Base-by-base conservation (phyloP, 2,888 invertebrate genomes). In the Electrophaes corylata region DNA sequence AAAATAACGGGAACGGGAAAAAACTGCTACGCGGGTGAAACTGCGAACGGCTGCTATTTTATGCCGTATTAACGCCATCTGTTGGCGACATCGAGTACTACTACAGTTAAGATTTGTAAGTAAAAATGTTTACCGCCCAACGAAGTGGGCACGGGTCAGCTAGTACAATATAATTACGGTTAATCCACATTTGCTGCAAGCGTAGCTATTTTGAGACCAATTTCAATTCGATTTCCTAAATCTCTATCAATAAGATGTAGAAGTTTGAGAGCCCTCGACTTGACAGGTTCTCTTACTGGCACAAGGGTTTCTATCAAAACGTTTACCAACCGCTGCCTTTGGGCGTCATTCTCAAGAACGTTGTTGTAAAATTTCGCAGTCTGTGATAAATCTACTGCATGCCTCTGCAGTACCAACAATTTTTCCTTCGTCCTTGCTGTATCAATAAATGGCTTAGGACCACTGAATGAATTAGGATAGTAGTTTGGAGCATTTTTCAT, bases 301-400 rank as follows among this genome's bases (percentile, higher is more conserved):
- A 33, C 46, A 20, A 49, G 35, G 4, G 44, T 20, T 14, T 20
- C 8, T 1, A 39, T 31, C 31, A 46, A 40, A 14, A 20, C 40
- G 4, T 56, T 31, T 4, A 20, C 44, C 19, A 56, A 10, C 4
- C 49, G 14, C 44, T 56, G 49, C n/a, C 49, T 56, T 16, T 75
- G 76, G 1, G 55, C 72, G n/a, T 75, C 76, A 20, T 96, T 71
- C 97, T 94, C 77, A 96, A 75, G 44, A 23, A 75, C 48, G 3
- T 96, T 92, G 64, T 92, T 93, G 19, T 77, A 98, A 88, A 98
- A 97, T 12, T 90, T 81, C n/a, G 93, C 92, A 2, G 94, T 93
- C 83, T 98, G 98, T 29, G 65, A 57, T 8, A 78, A 54, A 54
- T 77, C 77, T 0, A 68, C 37, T 3, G 71, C 75, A 31, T 64